Evolutionary conservation across 2,113 vertebrate genomes (phyloP), one percentile per base, ranked within the genome.

Genomic region (Gallinago undulata): DNA sequence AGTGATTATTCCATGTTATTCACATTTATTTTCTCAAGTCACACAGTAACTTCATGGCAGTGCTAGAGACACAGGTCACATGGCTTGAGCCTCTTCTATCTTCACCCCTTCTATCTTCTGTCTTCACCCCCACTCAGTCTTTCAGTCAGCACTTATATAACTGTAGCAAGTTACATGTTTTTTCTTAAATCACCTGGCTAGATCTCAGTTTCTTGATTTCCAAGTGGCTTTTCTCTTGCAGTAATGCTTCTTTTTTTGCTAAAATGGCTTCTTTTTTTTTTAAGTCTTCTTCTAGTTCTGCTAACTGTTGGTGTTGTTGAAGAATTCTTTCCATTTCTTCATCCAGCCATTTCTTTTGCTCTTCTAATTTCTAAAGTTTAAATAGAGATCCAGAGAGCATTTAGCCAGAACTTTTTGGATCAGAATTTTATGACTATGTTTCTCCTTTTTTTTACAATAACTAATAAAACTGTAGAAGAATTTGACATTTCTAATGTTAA

Each of bases 271-370:
- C 98, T 84, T 98, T 98, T 93, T 98, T 98, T 96, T 97, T 98
- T 94, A 99, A 97, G 88, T 99, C 99, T 93, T 99, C 98, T 94
- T 99, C 97, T 90, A 99, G 96, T 94, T 98, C 97, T 92, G 96
- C 97, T 92, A 99, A 89, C 79, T 98, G 97, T 87, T 98, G 98
- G 74, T 98, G 98, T 77, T 98, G 98, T 86, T 98, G 98, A 77
- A 99, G 96, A 93, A 98, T 98, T 89, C 94, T 97, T 95, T 99
- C 99, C 78, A 99, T 98, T 96, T 99, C 98, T 96, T 99, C 98
- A 96, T 99, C 99, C 89, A 99, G 94, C 98, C 99, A 99, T 94
- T 96, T 97, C 94, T 96, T 97, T 95, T 97, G 87, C 43, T 98
- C 97, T 97, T 99, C 96, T 83, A 97, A 81, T 87, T 95, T 97